Conservation (phyloP, 2,888 invertebrate genomes). For the Terebella lapidaria region DNA sequence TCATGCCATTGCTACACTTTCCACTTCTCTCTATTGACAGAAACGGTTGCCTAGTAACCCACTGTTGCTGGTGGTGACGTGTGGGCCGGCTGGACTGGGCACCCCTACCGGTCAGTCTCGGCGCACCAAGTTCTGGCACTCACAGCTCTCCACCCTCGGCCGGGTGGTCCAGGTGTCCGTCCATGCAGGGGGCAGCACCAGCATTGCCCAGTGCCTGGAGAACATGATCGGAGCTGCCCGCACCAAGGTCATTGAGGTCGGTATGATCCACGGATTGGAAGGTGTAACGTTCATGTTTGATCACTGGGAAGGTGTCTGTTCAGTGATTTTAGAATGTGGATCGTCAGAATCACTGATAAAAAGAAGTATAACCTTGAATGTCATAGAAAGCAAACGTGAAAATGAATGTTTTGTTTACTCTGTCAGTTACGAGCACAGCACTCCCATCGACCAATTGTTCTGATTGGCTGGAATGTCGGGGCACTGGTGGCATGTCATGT, state of each 20-base stretch:
- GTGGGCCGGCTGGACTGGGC: conserved; percentile 41
- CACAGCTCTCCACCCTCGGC: conserved; percentile 64
- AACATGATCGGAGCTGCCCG: conserved; percentile 59
- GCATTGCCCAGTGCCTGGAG: conserved; percentile 50
- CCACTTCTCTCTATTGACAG: conserved; percentile 42
- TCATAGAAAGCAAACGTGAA: too few relatives aligned
- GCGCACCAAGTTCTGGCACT: conserved; percentile 68
- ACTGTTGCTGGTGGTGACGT: conserved; percentile 48
- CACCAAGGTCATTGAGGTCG: conserved; percentile 65
- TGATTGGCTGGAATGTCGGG: conserved; percentile 76
- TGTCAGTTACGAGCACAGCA: conserved; percentile 61
- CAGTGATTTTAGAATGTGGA: too few relatives aligned
- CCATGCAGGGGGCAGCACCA: conserved; percentile 55
- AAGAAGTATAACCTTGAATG: too few relatives aligned
- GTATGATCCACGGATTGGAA: too few relatives aligned
- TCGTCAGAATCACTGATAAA: too few relatives aligned
- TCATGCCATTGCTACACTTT: too few relatives aligned
- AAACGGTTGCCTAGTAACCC: conserved; percentile 65
- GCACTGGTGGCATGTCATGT: conserved; percentile 70
- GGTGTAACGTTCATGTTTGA: too few relatives aligned
- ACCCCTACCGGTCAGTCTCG: conserved; percentile 49
- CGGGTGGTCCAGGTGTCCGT: conserved; percentile 62
- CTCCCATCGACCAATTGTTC: conserved; percentile 66
- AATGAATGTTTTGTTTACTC: neutral
- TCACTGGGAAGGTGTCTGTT: too few relatives aligned